These are phyloP conservation scores for Whitmania pigra DNA, from an alignment of 1,140 invertebrate species.

Conservation along the genomic window DNA sequence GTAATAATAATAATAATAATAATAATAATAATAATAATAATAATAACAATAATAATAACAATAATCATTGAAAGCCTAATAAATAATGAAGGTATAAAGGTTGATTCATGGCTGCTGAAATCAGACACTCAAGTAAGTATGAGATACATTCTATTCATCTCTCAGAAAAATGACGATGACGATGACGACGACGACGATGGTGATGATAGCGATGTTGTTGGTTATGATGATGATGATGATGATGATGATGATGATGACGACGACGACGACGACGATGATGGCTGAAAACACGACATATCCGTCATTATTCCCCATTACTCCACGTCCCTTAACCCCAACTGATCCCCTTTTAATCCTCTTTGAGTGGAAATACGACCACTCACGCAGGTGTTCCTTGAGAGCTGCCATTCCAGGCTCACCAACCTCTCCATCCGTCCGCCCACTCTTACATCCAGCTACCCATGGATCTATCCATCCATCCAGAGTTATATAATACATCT, in stretches of 20 bases:
- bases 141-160: not conserved
- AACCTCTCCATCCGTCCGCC: not conserved
- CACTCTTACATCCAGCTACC: no score
- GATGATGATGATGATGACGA: not conserved
- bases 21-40: not conserved
- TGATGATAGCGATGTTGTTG: not conserved
- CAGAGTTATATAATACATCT: no score
- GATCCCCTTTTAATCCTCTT: no score
- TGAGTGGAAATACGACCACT: conserved; percentile 1
- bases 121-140: no score
- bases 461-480: no score
- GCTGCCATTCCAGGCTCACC: not conserved
- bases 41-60: conserved; percentile 1
- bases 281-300: not conserved
- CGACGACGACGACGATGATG: not conserved
- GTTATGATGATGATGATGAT: not conserved
- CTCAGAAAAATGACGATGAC: not conserved
- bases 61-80: conserved; percentile 4
- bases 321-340: no score
- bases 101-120: no score
- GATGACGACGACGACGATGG: not conserved
- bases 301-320: not conserved
- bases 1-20: no score
- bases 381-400: not conserved
- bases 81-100: not conserved